Base-by-base conservation (phyloP, 2,797 vertebrate genomes). In the Toxotes lorentzi region DNA sequence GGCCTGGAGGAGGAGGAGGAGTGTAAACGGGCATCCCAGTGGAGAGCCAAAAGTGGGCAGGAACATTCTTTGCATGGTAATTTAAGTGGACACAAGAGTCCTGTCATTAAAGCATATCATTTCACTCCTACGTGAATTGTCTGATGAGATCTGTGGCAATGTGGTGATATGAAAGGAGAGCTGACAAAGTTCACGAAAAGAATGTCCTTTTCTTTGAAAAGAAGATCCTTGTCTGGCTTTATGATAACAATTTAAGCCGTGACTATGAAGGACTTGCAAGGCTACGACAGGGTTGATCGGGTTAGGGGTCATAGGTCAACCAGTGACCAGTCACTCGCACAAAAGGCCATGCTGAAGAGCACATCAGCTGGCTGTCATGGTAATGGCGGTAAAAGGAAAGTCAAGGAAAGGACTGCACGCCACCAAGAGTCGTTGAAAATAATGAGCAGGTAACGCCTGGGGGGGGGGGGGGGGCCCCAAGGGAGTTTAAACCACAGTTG, bases 71-170 rank as follows among this genome's bases (percentile, higher is more conserved):
- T 57, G 50, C 9, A 23, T 57, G 64, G 32, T 63, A 38, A 57
- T 63, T 17, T n/a, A 56, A 63, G 59, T 56, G 40, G 63, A 58
- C 43, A 40, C 62, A 58, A 62, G 74, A 40, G 58, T 32, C n/a
- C 50, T 35, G 48, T 30, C 50, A 62, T 76, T 68, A 61, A 45
- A 54, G 38, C 57, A 35, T 11, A 11, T 50, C 47, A 41, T 57
- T 70, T 63, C 35, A 48, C 21, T 41, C 2, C 63, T 54, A 16
- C 41, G n/a, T 40, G 43, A 11, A 34, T 50, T 1, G 1, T 19
- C 57, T 30, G 30, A 47, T 54, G 32, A 40, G 62, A 59, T 75
- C 54, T n/a, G 7, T 43, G 47, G 38, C 34, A 38, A 45, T 23
- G 27, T 27, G 27, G 27, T 61, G 19, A 71, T 40, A 35, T 24